These are phyloP conservation scores for Diarsia dahlii DNA, from an alignment of 2,888 invertebrate genomes.

Conservation along the genomic window DNA sequence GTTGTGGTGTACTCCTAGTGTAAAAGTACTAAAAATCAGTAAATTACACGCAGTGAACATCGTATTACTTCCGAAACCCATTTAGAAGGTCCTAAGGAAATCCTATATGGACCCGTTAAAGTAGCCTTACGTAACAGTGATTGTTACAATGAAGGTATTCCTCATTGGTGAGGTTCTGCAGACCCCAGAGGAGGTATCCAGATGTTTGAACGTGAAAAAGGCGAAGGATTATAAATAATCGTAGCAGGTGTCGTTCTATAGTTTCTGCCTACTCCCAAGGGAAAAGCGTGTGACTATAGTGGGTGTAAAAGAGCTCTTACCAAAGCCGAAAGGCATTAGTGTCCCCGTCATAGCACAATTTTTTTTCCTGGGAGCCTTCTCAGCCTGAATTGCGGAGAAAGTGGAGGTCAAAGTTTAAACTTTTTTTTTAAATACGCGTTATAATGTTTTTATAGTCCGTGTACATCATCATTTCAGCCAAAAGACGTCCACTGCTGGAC, in stretches of 20 bases:
- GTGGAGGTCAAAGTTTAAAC: too few relatives aligned
- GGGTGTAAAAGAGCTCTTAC: too few relatives aligned
- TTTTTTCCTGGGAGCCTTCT: too few relatives aligned
- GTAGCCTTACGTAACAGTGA: neutral
- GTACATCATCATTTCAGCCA: too few relatives aligned
- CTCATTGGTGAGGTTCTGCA: neutral
- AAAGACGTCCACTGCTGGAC: too few relatives aligned
- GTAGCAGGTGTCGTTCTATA: neutral
- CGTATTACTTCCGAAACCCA: conserved; percentile 30
- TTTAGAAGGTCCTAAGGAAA: conserved; percentile 31
- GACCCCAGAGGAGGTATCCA: neutral
- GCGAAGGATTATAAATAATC: neutral
- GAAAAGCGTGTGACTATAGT: neutral
- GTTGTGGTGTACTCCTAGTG: neutral
- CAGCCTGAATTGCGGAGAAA: too few relatives aligned
- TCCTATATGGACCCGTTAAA: conserved; percentile 17
- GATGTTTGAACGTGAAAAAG: neutral
- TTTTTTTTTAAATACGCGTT: too few relatives aligned
- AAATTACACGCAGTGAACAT: neutral
- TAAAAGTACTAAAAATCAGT: neutral
- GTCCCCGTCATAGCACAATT: too few relatives aligned
- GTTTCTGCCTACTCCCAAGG: neutral
- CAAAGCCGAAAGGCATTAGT: too few relatives aligned
- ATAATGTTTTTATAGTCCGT: too few relatives aligned
- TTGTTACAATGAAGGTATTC: neutral